These are phyloP conservation scores for Platygyra sinensis DNA, from an alignment of 64 coral and sea anemone species.

Conservation along the genomic window DNA sequence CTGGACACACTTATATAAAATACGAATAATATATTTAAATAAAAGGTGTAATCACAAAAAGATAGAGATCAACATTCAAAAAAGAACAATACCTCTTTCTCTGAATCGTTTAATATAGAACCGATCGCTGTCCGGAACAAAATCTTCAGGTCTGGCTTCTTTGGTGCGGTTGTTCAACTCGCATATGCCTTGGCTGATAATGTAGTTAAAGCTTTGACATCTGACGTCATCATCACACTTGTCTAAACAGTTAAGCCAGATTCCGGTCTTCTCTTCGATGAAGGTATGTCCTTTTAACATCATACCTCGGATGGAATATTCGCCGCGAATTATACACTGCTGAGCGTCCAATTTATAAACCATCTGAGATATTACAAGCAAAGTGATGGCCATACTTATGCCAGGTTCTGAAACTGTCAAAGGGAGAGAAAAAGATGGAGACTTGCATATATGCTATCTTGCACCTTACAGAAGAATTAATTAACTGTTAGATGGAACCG, in stretches of 20 bases:
- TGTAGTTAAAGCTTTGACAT: constrained; percentile 20
- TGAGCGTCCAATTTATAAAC: neutral
- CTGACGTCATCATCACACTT: neutral
- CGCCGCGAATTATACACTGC: neutral
- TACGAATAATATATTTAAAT: no score
- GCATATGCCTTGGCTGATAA: neutral
- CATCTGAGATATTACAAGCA: neutral
- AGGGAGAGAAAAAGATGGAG: no score
- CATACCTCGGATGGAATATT: neutral
- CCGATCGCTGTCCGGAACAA: neutral
- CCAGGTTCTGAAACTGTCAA: no score
- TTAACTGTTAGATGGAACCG: no score
- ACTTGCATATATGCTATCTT: no score
- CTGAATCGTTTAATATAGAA: neutral
- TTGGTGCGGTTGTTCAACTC: constrained; percentile 15
- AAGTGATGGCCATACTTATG: neutral
- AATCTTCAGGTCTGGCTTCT: constrained; percentile 6
- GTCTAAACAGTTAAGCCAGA: neutral
- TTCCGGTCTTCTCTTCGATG: neutral
- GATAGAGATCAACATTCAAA: neutral
- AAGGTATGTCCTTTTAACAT: neutral
- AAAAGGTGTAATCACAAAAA: no score
- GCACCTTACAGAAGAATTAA: no score
- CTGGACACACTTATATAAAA: no score
- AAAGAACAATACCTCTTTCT: neutral